These are phyloP conservation scores for Penaeus chinensis DNA, from an alignment of 1,140 invertebrate species.

Conservation along the genomic window DNA sequence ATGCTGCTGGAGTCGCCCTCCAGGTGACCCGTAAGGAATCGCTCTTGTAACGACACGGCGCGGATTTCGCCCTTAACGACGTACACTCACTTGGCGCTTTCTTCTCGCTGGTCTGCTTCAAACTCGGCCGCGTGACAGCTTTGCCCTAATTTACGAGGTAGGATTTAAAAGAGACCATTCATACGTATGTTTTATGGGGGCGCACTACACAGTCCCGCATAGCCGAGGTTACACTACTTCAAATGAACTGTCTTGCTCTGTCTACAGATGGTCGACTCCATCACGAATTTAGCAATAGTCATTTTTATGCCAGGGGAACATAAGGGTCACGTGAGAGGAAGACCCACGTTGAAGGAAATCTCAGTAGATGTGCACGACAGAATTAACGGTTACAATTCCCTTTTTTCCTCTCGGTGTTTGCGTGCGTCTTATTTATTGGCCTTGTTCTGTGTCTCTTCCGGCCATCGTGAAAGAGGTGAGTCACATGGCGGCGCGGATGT, in stretches of 20 bases:
- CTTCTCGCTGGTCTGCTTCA: slow-evolving; percentile 15
- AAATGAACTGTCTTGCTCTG: slow-evolving; percentile 1
- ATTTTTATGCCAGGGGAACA: neutral
- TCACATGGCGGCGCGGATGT: too few species aligned
- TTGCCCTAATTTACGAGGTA: slow-evolving; percentile 35
- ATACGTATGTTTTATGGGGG: slow-evolving; percentile 44
- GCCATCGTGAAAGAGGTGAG: too few species aligned
- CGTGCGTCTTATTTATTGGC: too few species aligned
- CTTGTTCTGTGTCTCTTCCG: too few species aligned
- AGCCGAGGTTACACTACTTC: neutral
- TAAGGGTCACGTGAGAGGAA: neutral
- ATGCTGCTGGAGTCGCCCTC: too few species aligned
- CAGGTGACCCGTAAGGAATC: too few species aligned
- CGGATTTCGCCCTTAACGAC: too few species aligned
- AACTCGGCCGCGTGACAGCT: slow-evolving; percentile 28
- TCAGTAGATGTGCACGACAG: slow-evolving; percentile 5
- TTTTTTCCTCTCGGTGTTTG: too few species aligned
- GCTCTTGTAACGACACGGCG: too few species aligned
- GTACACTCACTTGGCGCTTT: neutral
- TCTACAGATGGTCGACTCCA: neutral
- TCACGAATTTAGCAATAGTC: neutral
- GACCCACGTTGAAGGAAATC: neutral
- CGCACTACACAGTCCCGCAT: slow-evolving; percentile 26
- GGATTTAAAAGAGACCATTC: slow-evolving; percentile 48
- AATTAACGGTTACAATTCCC: slow-evolving; percentile 6